Base-by-base conservation (phyloP, 2,113 vertebrate species). In the Sinocyclocheilus rhinocerous region DNA sequence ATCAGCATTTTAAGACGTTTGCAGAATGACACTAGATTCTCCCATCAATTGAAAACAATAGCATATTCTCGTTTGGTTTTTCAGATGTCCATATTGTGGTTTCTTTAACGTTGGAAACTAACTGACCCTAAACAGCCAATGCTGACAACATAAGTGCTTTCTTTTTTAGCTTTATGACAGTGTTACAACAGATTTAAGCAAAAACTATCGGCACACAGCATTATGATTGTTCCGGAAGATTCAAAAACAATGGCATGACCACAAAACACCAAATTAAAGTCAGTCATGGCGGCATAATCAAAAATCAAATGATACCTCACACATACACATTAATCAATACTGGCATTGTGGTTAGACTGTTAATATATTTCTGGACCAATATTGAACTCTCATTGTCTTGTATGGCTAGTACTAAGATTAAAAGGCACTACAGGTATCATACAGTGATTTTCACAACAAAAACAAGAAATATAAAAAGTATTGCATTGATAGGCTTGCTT, bases 401-500 rank as follows among this genome's bases (percentile, higher is more conserved):
- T 76, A 22, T 45, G 18, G 77, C 29, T 82, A 69, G 11, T n/a
- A 63, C 83, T 45, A 70, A 33, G 10, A n/a, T 33, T 3, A 33
- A 84, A 88, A 86, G 87, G 87, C 86, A 88, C 83, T 67, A 24
- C 42, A 7, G 79, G 15, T 57, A 10, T 57, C 72, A 59, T 1
- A 48, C 24, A 16, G 33, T 24, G 6, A 33, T 69, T 18, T 69
- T 18, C 5, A 42, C 4, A 48, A 83, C n/a, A 72, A 77, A 33
- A 77, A 13, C 24, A 42, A 48, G 42, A 69, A 11, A 39, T 12
- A 15, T 12, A 75, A 65, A 76, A 42, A 88, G 84, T 87, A 18
- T 73, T 88, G 86, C 89, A 93, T 86, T 72, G 87, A 87, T 80
- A 72, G 83, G 88, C 87, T 78, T 87, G 63, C 0, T 10, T 79